These are phyloP conservation scores for Tetramorium simillimum DNA, from an alignment of 1,140 invertebrate species.

Conservation along the genomic window DNA sequence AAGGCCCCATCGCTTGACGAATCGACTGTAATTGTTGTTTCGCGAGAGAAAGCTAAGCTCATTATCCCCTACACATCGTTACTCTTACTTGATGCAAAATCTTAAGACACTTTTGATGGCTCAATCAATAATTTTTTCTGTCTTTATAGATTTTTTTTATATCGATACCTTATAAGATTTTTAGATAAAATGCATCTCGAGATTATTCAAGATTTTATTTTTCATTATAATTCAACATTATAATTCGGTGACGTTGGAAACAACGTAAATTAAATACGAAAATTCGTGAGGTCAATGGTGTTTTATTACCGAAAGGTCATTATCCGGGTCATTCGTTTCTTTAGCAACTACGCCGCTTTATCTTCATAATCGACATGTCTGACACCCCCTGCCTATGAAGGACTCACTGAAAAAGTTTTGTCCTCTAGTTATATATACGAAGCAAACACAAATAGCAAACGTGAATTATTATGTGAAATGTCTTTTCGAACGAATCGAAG, in stretches of 20 bases:
- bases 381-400: neutral
- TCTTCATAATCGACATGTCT: neutral
- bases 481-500: neutral
- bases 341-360: neutral
- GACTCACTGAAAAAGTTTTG: neutral
- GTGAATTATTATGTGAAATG: neutral
- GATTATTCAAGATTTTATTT: constrained; percentile 8
- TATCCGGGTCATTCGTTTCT: neutral
- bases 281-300: neutral
- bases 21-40: constrained; percentile 12
- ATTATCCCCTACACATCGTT: neutral
- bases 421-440: neutral
- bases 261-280: neutral
- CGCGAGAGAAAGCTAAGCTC: neutral
- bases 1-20: neutral
- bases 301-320: neutral
- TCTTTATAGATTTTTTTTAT: neutral
- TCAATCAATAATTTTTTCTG: neutral
- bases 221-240: too few relatives aligned
- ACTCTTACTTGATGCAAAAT: neutral
- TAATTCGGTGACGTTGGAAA: neutral
- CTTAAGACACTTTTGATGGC: neutral
- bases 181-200: neutral
- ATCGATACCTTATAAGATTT: neutral
- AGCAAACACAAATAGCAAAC: neutral